Base-by-base conservation (phyloP, 1,140 invertebrate species). In the Drosophila erecta region DNA sequence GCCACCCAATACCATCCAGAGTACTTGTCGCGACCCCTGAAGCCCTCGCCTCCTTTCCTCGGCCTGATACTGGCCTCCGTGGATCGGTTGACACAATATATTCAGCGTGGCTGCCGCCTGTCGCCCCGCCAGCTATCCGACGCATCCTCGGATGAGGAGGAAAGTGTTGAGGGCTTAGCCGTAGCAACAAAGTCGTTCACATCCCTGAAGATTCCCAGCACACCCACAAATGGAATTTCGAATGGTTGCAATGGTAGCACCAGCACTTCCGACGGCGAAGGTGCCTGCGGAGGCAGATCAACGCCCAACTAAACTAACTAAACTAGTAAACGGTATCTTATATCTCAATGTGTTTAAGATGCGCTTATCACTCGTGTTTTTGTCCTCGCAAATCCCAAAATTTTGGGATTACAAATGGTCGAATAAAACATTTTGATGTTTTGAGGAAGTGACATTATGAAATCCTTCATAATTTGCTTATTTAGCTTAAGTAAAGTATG, bases 1-100 rank as follows among this genome's bases (percentile, higher is more conserved):
- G 97, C 96, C 0, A 98, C 98, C 0, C 99, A 99, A 93, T 99
- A 97, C 92, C 99, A 99, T 93, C 99, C 99, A 0, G 99, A 99
- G 92, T 99, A 99, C 93, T 93, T 99, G 51, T 98, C 97, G 1
- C 94, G 98, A 1, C 98, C 99, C 0, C 92, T 99, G 53, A 96
- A 96, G 73, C 98, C 99, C 0, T 99, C 98, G 35, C 97, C 99
- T 4, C 98, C 98, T 4, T 99, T 99, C 91, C 93, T 99, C 59
- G 99, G 99, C 55, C 94, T 99, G 2, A 95, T 99, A 75, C 93
- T 99, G 53, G 97, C 98, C 10, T 95, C 97, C 2, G 94, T 95
- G 59, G 95, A 95, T 15, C 96, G 96, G 92, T 93, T 98, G 20
- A 94, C 95, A 33, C 93, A 92, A 35, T 97, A 95, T 80, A 92